These are phyloP conservation scores for Cercocebus atys DNA, from an alignment of 2,113 vertebrate genomes.

Conservation along the genomic window DNA sequence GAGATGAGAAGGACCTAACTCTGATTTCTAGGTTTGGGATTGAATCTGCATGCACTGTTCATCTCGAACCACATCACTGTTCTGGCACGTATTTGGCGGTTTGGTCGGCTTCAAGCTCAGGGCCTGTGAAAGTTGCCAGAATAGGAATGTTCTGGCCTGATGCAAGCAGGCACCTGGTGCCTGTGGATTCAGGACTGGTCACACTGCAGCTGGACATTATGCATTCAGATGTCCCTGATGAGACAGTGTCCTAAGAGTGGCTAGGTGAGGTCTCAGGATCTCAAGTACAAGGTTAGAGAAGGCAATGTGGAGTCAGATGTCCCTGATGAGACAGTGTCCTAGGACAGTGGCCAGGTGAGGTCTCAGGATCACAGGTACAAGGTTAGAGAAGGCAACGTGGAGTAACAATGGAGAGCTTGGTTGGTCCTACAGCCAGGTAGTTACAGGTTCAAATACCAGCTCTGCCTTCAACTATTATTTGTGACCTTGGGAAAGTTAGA, in stretches of 20 bases:
- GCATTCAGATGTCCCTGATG: not conserved
- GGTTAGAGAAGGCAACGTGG: not conserved
- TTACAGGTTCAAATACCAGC: not conserved
- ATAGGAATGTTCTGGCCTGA: not conserved
- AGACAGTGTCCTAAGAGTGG: not conserved
- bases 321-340: too few species aligned
- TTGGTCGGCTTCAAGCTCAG: not conserved
- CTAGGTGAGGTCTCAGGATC: not conserved
- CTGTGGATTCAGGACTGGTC: not conserved
- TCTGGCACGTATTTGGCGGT: rapidly evolving
- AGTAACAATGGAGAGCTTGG: not conserved
- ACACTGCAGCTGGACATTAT: not conserved
- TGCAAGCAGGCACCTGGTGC: not conserved
- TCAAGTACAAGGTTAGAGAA: not conserved
- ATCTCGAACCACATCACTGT: not conserved
- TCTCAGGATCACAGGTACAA: not conserved
- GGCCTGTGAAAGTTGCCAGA: not conserved
- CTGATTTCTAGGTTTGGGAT: not conserved
- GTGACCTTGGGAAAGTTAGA: not conserved
- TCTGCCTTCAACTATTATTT: not conserved
- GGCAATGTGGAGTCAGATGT: not conserved
- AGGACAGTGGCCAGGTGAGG: not conserved
- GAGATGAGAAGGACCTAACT: not conserved
- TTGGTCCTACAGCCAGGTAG: not conserved
- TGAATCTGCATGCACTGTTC: not conserved